Evolutionary conservation across 2,888 invertebrate genomes (phyloP), one percentile per base, ranked within the genome.

Genomic region (Leptogaster cylindrica): DNA sequence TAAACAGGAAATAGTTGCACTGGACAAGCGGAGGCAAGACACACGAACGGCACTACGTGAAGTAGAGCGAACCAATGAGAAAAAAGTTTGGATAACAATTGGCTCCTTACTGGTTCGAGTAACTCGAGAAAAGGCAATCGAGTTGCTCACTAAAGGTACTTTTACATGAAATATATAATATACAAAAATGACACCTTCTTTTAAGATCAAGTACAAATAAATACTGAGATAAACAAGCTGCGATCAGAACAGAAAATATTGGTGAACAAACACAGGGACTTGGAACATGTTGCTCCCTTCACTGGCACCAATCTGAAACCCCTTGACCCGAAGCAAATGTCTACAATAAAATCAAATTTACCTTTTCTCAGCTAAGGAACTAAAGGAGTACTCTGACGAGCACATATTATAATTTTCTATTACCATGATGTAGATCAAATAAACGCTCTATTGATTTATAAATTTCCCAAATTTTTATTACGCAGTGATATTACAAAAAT

Each of bases 51-150:
- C 81, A 1, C 69, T 82, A 25, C 74, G 79, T 2, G 72, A 77
- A 16, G 66, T 78, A 0, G 76, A 76, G 16, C 80, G 79, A 63
- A 72, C 68, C 12, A 70, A 75, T 10, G 76, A 78, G 4, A 73
- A 75, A 18, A 82, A 80, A 69, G 72, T 77, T 6, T 81, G 81
- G 81, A 78, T 76, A 5, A 79, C 81, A 2, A 71, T 81, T 14
- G 81, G 81, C 5, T 78, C 78, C 66, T 76, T 80, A 72, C 63
- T 81, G 46, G 73, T 81, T 0, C 80, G 81, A 72, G 69, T 80
- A 72, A 71, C 76, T 12, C 70, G 73, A 1, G 68, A 72, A 0
- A 75, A 74, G 14, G 81, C 80, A 2, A 63, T 79, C n/a, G 72
- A 77, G 28, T 63, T 81, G 48, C 69, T 81, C 0, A 77, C 75